Evolutionary conservation across 2,797 vertebrate species (phyloP).

Genomic region (Philypnodon macrostomus): DNA sequence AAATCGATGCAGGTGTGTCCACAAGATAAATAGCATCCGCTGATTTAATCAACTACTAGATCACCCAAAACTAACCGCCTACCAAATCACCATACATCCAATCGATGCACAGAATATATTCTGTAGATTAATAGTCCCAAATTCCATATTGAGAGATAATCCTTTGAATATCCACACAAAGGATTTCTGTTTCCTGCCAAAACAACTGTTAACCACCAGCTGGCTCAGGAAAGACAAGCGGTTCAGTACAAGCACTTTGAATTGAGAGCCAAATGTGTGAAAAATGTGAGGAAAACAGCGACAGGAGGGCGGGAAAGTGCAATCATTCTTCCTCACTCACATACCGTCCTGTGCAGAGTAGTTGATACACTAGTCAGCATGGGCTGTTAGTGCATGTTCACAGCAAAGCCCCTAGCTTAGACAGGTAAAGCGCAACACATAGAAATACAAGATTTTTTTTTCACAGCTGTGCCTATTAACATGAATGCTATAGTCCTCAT

Average conservation of each 20-base stretch:
- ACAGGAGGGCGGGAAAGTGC: slow-evolving; percentile 12
- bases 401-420: background rate
- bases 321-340: background rate
- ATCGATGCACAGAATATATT: background rate
- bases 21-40: slow-evolving; percentile 1
- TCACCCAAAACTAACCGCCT: slow-evolving; percentile 1
- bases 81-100: background rate
- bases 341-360: background rate
- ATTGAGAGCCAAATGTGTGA: slow-evolving; percentile 5
- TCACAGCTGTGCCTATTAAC: too few relatives aligned
- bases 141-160: slow-evolving; percentile 39
- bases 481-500: too few relatives aligned
- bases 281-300: background rate
- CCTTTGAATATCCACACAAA: slow-evolving; percentile 50
- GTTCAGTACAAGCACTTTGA: background rate
- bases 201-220: slow-evolving; percentile 47
- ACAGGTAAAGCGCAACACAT: background rate
- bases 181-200: slow-evolving; percentile 44
- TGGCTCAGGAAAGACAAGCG: slow-evolving; percentile 17
- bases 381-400: slow-evolving; percentile 1
- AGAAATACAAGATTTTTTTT: too few relatives aligned
- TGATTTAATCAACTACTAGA: slow-evolving; percentile 1
- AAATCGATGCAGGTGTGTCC: slow-evolving; percentile 1
- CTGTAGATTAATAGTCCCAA: slow-evolving; percentile 24
- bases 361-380: background rate